Base-by-base conservation (phyloP, 1,140 invertebrate genomes). In the Eriosoma lanigerum region DNA sequence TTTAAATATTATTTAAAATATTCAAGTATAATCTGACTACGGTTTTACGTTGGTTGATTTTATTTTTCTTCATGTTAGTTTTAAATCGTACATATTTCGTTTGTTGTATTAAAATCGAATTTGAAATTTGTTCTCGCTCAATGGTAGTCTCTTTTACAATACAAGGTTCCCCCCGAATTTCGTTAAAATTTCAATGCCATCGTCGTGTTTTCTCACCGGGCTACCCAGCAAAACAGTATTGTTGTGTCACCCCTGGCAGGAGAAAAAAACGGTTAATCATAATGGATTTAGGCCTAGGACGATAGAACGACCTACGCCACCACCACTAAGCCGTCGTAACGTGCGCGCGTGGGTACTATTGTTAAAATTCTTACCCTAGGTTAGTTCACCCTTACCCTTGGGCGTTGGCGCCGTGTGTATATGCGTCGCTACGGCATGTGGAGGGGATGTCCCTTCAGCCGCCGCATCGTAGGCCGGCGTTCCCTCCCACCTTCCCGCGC, bases 311-410 rank as follows among this genome's bases (percentile, higher is more conserved):
- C 72, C 73, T 58, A 38, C 32, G 60, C 73, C 54, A 46, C 50
- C 70, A 15, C 32, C 21, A 13, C 48, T 8, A 38, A 38, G 32
- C 32, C 26, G 68, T 17, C 46, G 48, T 38, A 54, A 17, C 56
- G 54, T 29, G 38, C 32, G 44, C 24, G 32, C 56, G 44, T 56
- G 56, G 73, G 32, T 52, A 56, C 56, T 56, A 78, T 78, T 78
- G 75, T 78, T 78, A 78, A 78, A 76, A 78, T 78, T 62, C 75
- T 78, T 78, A 78, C 75, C 75, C 75, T 78, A 78, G 75, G 75
- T 78, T 78, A 78, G 75, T 78, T 60, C 56, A 60, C 75, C 75
- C 56, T 78, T 62, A 60, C 56, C 54, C 75, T 46, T 78, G 75
- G 75, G 75, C 75, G 75, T 78, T 78, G 75, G 75, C 75, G 75